phyloP scores from a whole-genome alignment of 2,113 vertebrate species.

The Oenanthe melanoleuca region DNA sequence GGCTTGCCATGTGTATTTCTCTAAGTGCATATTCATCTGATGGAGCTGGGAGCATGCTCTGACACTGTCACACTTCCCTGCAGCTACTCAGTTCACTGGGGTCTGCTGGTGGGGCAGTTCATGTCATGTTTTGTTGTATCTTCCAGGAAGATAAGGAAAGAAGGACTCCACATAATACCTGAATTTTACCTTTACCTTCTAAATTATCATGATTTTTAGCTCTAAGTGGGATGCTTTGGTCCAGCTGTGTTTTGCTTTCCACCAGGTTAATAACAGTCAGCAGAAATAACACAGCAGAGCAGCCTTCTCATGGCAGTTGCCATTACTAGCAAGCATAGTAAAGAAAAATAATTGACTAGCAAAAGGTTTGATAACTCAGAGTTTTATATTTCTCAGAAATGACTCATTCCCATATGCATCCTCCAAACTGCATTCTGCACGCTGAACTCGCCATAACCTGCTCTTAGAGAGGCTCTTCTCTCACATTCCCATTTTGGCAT shows the following conservation, averaged over 20 bases:
- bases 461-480: slow-evolving; percentile 31
- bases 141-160: neutral
- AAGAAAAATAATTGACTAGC: slow-evolving; percentile 17
- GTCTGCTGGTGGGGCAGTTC: neutral
- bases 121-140: neutral
- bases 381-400: slow-evolving; percentile 59
- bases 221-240: neutral
- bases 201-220: neutral
- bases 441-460: slow-evolving; percentile 62
- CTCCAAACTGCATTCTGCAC: slow-evolving; percentile 14
- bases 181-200: neutral
- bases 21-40: neutral
- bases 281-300: neutral
- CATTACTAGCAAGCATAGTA: neutral
- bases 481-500: slow-evolving; percentile 47
- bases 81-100: neutral
- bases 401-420: slow-evolving; percentile 61
- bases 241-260: neutral
- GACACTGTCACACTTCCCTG: neutral
- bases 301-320: neutral
- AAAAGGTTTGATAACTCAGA: slow-evolving; percentile 41
- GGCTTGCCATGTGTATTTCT: neutral
- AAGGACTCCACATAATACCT: neutral
- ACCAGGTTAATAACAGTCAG: neutral
- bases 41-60: neutral